These are phyloP conservation scores for Mastomys coucha DNA, from an alignment of 2,113 vertebrate species.

Conservation along the genomic window DNA sequence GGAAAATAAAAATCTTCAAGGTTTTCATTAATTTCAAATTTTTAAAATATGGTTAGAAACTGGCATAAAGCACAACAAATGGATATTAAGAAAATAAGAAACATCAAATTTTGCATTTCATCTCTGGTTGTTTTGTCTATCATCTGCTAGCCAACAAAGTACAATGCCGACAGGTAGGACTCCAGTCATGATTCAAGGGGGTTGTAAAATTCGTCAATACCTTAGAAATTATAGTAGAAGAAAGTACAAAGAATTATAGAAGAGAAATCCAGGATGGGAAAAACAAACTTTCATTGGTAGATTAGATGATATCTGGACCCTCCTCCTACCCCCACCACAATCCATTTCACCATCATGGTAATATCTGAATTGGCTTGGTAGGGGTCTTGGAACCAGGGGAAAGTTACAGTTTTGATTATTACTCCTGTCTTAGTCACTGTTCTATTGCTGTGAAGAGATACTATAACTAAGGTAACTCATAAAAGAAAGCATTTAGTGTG, in stretches of 20 bases:
- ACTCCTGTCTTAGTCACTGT: not conserved
- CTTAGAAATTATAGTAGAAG: not conserved
- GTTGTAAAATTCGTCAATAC: not conserved
- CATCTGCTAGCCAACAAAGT: not conserved
- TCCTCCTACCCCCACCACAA: not conserved
- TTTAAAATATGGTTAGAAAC: constrained; percentile 22
- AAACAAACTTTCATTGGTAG: not conserved
- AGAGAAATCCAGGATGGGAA: not conserved
- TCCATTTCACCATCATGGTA: not conserved
- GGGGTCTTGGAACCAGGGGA: not conserved
- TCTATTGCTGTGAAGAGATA: not conserved
- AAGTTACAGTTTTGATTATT: not conserved
- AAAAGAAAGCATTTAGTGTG: not conserved
- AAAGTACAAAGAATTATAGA: not conserved
- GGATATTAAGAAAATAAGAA: not conserved
- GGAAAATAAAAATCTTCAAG: not conserved
- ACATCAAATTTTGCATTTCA: not conserved
- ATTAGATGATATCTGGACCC: not conserved
- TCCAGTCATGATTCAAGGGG: not conserved
- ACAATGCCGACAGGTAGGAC: not conserved
- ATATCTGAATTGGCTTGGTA: not conserved
- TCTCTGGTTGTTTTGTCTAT: not conserved
- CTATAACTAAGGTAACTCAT: not conserved
- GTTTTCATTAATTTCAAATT: constrained; percentile 44
- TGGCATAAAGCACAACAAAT: not conserved